phyloP scores from a whole-genome alignment of 2,797 vertebrate species.

The Serranus cabrilla region DNA sequence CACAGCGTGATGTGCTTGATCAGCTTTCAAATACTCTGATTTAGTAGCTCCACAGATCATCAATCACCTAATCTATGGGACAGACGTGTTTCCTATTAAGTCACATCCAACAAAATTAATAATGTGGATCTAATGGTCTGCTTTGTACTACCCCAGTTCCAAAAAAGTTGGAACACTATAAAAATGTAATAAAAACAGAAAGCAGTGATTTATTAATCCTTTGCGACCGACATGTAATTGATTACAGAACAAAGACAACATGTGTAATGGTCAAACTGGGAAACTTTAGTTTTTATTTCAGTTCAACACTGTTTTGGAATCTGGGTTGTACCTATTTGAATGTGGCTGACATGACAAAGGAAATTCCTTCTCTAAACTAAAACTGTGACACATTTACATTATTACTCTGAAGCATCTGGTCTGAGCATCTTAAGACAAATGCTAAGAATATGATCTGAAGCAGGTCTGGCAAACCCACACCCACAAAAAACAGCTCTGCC shows the following conservation, averaged over 20 bases:
- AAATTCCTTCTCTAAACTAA: slow-evolving; percentile 16
- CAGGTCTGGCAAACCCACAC: slow-evolving; percentile 43
- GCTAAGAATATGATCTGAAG: slow-evolving; percentile 41
- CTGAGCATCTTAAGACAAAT: slow-evolving; percentile 37
- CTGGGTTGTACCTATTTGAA: background rate
- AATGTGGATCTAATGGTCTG: too few relatives aligned
- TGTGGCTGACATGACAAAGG: slow-evolving; percentile 11
- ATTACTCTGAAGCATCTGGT: slow-evolving; percentile 19
- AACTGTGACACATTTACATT: slow-evolving; percentile 13
- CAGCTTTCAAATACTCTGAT: slow-evolving; percentile 1
- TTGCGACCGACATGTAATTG: too few relatives aligned
- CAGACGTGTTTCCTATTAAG: background rate
- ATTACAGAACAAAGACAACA: too few relatives aligned
- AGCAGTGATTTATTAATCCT: too few relatives aligned
- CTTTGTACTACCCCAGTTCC: too few relatives aligned
- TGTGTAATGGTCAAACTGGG: too few relatives aligned
- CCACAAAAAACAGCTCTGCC: slow-evolving; percentile 23
- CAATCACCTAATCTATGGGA: background rate
- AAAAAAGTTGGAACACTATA: too few relatives aligned
- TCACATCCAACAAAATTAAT: background rate
- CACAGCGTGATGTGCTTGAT: background rate
- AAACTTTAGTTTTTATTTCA: too few relatives aligned
- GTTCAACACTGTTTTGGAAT: too few relatives aligned
- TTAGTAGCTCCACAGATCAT: background rate
- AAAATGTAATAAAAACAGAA: too few relatives aligned